Evolutionary conservation across 2,888 invertebrate species (phyloP), one percentile per base, ranked within the genome.

Genomic region (Andrena hattorfiana): DNA sequence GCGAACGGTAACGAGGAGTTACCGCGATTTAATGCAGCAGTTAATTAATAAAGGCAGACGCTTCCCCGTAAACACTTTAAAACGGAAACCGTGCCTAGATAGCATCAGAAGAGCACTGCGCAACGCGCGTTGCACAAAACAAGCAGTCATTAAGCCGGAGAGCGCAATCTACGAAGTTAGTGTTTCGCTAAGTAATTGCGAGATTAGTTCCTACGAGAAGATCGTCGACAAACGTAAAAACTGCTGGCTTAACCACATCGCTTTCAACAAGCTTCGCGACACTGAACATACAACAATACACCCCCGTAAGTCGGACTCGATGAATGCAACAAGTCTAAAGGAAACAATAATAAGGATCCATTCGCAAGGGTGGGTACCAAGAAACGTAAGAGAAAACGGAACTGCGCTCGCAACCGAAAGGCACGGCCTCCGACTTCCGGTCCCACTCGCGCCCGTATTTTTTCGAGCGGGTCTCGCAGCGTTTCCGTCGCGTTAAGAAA

Each of bases 1-100:
- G 72, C 2, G 28, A 10, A 10, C 54, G 63, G 63, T 78, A 69
- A 32, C 54, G 56, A 13, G 28, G 64, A 77, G 30, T 79, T 77
- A 77, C 60, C 59, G 28, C 49, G 42, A 77, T 77, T 77, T 77
- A 77, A 79, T 59, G 77, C 77, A 59, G 64, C 35, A 60, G 48
- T 77, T 79, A 79, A 77, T 79, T 79, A 77, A 77, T 79, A 79
- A 66, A 70, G 56, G 63, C 69, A 49, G 78, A 66, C 64, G 77
- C 59, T 79, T 64, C 69, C 77, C 16, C 10, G 16, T 2, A 49
- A 48, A 48, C 6, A 48, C 60, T 67, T 54, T 49, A 49, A 49
- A 69, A 64, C 69, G 79, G 69, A 79, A 76, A 69, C 63, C 48
- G n/a, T 10, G 42, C 6, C 10, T 7, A 13, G 79, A 77, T 77